Base-by-base conservation (phyloP, 2,888 invertebrate species). In the Epirrhoe tristata region DNA sequence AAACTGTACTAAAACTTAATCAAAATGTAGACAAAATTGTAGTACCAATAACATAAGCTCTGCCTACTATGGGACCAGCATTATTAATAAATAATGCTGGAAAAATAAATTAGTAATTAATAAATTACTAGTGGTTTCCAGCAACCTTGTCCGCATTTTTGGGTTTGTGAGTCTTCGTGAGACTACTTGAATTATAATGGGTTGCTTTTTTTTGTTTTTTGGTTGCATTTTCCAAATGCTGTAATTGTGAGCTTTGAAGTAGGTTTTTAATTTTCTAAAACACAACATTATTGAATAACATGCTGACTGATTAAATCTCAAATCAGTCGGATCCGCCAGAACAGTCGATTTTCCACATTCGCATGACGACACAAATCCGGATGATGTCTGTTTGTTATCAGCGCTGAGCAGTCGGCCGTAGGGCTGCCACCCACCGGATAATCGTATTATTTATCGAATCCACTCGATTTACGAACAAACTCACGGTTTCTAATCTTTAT, bases 371-470 rank as follows among this genome's bases (percentile, higher is more conserved):
- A 88, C 92, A 91, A 94, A 93, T 91, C 93, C 93, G 92, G 92
- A 91, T 93, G 88, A 91, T 91, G 90, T 89, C 89, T 91, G 90
- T 92, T 90, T 92, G 92, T 93, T 94, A 94, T 94, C 93, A 90
- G 91, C 87, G 83, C 81, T 84, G 87, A 84, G 91, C 93, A 93
- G 86, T 88, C 90, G 86, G 81, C 84, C 84, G 84, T 80, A 88
- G 88, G 91, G 91, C 75, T 88, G 85, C 83, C 79, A 79, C 79
- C 78, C 80, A 77, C 78, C 74, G 76, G 80, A 78, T 89, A 89
- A 90, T 92, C 90, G 85, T 79, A 84, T 91, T 90, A 89, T 87
- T 88, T 88, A 85, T 85, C 75, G 81, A 78, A 79, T 81, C 78
- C 83, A 81, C 81, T 83, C 86, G 81, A 88, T 88, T 89, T 85